These are phyloP conservation scores for Tadarida brasiliensis DNA, from an alignment of 2,797 vertebrate species.

Conservation along the genomic window DNA sequence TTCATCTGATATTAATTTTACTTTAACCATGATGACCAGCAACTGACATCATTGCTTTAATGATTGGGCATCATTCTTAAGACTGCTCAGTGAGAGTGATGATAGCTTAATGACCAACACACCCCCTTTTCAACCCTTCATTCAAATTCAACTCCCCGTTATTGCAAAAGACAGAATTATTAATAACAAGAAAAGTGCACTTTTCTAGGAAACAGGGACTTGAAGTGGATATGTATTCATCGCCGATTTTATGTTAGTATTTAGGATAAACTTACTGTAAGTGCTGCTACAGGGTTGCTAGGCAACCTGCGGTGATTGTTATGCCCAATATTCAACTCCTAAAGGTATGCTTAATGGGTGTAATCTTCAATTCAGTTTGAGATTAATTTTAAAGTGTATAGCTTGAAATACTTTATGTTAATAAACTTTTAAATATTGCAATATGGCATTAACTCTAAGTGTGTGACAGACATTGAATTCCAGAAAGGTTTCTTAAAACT, in stretches of 20 bases:
- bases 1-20: neutral
- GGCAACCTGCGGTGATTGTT: conserved; percentile 83
- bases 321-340: conserved; percentile 74
- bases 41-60: conserved; percentile 37
- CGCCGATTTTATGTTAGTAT: conserved; percentile 62
- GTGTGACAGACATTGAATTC: conserved; percentile 66
- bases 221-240: conserved; percentile 3
- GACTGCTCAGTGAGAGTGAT: neutral
- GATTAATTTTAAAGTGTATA: conserved; percentile 84
- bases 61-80: neutral
- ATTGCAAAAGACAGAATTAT: neutral
- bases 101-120: neutral
- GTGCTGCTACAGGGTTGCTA: conserved; percentile 85
- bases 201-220: neutral
- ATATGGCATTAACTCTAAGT: conserved; percentile 63
- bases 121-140: neutral
- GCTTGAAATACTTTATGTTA: conserved; percentile 82
- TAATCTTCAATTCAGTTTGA: conserved; percentile 76
- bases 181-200: conserved; percentile 25
- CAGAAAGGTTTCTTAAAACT: conserved; percentile 78
- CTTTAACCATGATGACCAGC: neutral
- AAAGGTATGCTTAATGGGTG: conserved; percentile 80
- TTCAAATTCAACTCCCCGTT: conserved; percentile 14
- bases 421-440: conserved; percentile 83
- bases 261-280: conserved; percentile 76